Evolutionary conservation across 2,797 vertebrate species (phyloP), one percentile per base, ranked within the genome.

Genomic region (Sebastes minor): DNA sequence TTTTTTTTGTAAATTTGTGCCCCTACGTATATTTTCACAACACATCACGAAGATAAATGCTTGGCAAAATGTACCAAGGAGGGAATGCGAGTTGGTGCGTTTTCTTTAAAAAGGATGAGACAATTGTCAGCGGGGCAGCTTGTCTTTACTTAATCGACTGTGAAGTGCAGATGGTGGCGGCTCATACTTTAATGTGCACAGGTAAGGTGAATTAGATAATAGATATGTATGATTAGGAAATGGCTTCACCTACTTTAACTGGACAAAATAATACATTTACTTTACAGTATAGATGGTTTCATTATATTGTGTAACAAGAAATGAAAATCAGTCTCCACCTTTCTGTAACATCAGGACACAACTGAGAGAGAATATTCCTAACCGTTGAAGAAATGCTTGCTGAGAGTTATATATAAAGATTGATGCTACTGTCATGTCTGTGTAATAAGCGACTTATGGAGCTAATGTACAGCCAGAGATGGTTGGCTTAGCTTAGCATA

Each of bases 131-230:
- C 3, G n/a, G 30, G 65, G n/a, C 28, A 35, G 70, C 87, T 65
- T 83, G 87, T 76, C 77, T 80, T 85, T 61, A 86, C 85, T 72
- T 82, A 87, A 88, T 81, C n/a, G 2, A 9, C 42, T 57, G 23
- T 35, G 6, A 59, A 53, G 30, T 32, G 57, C 38, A 70, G 74
- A 8, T 71, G 30, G 25, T 71, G 30, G 27, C 25, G 57, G 46
- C 18, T 80, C 27, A 30, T 62, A 20, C 28, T 49, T 59, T 4
- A 82, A 38, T 28, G 14, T 59, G 49, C 18, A 22, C 23, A 22
- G 65, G 49, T 28, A 72, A 42, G 23, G 20, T 60, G 18, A 76
- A 27, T 46, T 23, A 76, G 38, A 76, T 14, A 53, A 30, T 64
- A 46, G 3, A 18, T 63, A 61, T 23, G 27, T 14, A 6, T 57